Evolutionary conservation across 1,140 invertebrate genomes (phyloP).

Genomic region (Zaprionus lachaisei): DNA sequence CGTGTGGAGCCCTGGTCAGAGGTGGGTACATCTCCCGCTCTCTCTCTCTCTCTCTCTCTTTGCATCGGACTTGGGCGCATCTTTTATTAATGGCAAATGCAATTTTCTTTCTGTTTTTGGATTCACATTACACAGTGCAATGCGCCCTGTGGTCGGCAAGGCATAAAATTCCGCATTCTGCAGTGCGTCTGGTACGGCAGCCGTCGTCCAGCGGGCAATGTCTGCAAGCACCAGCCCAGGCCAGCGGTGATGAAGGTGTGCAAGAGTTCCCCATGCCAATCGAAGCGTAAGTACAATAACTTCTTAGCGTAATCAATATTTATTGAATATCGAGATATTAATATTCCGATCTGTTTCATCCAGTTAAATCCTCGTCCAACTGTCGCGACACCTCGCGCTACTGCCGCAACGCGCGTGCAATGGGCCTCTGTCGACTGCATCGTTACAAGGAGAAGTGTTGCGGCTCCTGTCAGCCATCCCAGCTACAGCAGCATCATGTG

Average conservation of each 20-base stretch:
- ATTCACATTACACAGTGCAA: constrained; percentile 87
- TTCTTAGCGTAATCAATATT: not conserved
- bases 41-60: not conserved
- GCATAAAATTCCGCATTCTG: constrained; percentile 92
- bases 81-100: constrained; percentile 38
- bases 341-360: not conserved
- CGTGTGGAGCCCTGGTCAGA: constrained; percentile 94
- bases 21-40: constrained; percentile 85
- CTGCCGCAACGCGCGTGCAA: constrained; percentile 91
- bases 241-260: constrained; percentile 92
- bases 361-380: constrained; percentile 38
- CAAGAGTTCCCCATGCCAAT: constrained; percentile 88
- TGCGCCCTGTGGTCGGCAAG: constrained; percentile 89
- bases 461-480: constrained; percentile 88
- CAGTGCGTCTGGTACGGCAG: constrained; percentile 95
- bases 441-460: constrained; percentile 94
- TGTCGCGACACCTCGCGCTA: constrained; percentile 92
- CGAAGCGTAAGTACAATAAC: constrained; percentile 79
- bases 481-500: constrained; percentile 49
- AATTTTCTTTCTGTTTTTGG: constrained; percentile 23
- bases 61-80: constrained; percentile 19
- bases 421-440: constrained; percentile 93
- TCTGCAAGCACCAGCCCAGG: constrained; percentile 90
- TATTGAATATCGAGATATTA: not conserved
- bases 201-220: constrained; percentile 91